Base-by-base conservation (phyloP, 2,113 vertebrate species). In the Ahaetulla prasina region DNA sequence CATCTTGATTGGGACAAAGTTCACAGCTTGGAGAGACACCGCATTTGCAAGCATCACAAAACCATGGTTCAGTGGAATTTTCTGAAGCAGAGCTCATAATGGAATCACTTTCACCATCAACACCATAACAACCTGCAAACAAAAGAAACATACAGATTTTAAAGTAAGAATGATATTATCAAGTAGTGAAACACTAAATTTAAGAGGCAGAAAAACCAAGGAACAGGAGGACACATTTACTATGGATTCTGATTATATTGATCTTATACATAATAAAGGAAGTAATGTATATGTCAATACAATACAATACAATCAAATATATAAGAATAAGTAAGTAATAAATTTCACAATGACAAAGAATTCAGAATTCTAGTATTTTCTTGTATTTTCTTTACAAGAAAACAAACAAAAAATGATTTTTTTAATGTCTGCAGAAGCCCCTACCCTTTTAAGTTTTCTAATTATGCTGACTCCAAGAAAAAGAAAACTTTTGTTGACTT, bases 41-140 rank as follows among this genome's bases (percentile, higher is more conserved):
- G 90, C 99, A 99, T 96, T 99, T 99, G 95, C 99, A 99, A 80
- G 99, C 99, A 88, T 99, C 99, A 87, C 99, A 99, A 97, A 99
- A 99, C 99, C 99, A 99, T 2, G 99, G 99, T 94, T 99, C 99
- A 0, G 99, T 99, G 11, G 99, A 99, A 92, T 99, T 99, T 97
- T 99, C 99, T 20, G 99, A 99, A 93, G 99, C 99, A 0, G 99
- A 99, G 95, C 99, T 99, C 99, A 99, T 99, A 94, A 99, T 99
- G 2, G 99, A 99, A 95, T 99, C 99, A 39, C 99, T 99, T 94
- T 99, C 99, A 1, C 99, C 99, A 92, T 99, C 99, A 55, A 99
- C 99, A n/a, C 99, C 99, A 23, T 99, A 99, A 95, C 99, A 99
- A 94, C 99, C 99, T 99, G 95, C 11, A 94, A 94, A 95, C 63